These are phyloP conservation scores for Phaethornis superciliosus DNA, from an alignment of 2,113 vertebrate genomes.

Conservation along the genomic window DNA sequence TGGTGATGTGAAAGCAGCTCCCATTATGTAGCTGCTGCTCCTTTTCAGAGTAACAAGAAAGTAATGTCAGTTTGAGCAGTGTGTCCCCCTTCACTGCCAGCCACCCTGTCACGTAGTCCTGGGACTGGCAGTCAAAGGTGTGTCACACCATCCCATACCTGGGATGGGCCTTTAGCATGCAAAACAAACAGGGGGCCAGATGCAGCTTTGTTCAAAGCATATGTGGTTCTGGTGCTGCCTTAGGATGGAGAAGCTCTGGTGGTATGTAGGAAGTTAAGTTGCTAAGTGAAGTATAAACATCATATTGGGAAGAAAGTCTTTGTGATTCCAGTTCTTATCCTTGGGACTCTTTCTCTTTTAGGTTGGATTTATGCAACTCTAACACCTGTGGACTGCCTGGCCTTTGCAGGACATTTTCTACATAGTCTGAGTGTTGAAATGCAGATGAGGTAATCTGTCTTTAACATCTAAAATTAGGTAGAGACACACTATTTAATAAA, in stretches of 20 bases:
- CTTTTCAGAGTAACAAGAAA: background rate
- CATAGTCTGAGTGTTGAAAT: constrained; percentile 97
- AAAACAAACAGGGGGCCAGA: background rate
- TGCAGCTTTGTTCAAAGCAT: background rate
- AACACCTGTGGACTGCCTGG: constrained; percentile 95
- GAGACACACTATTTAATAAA: background rate
- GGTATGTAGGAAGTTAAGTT: background rate
- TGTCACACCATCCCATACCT: background rate
- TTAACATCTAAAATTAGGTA: background rate
- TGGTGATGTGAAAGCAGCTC: background rate
- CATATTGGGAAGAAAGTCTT: background rate
- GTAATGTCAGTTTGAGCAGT: background rate
- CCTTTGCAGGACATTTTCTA: constrained; percentile 95
- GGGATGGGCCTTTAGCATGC: background rate
- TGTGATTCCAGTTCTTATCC: background rate
- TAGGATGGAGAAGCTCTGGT: background rate
- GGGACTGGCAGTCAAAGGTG: background rate
- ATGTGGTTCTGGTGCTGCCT: background rate
- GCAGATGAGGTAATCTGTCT: constrained; percentile 90
- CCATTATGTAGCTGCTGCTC: background rate
- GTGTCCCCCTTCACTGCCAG: background rate
- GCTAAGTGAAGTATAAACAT: background rate
- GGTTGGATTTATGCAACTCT: constrained; percentile 98
- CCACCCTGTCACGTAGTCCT: background rate
- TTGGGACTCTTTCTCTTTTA: constrained; percentile 54